These are phyloP conservation scores for Flabesymbios commensalis DNA, from an alignment of 2,888 invertebrate genomes.

Conservation along the genomic window DNA sequence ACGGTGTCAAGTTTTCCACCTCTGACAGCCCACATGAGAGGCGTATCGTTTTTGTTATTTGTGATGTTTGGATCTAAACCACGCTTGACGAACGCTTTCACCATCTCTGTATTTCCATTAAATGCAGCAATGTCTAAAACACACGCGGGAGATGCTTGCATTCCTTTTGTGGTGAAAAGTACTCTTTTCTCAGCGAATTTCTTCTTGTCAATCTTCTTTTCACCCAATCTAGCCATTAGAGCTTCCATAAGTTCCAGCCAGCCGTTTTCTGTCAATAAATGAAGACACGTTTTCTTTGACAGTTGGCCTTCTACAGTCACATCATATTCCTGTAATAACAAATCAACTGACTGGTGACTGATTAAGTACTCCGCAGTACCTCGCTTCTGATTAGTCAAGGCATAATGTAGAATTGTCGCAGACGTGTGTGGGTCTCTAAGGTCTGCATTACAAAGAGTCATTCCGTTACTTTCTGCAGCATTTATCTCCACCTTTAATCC, in stretches of 20 bases:
- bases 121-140: slow-evolving; percentile 41
- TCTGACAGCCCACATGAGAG: slow-evolving; percentile 56
- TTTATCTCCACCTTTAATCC: too few species aligned
- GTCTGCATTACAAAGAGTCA: slow-evolving; percentile 7
- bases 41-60: slow-evolving; percentile 52
- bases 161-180: slow-evolving; percentile 41
- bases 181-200: slow-evolving; percentile 4
- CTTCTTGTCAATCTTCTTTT: neutral
- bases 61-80: slow-evolving; percentile 23
- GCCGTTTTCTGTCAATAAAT: slow-evolving; percentile 45
- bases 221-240: slow-evolving; percentile 10
- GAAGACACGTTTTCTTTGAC: slow-evolving; percentile 45
- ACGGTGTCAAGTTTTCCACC: slow-evolving; percentile 42
- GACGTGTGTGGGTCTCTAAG: neutral
- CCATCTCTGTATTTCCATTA: slow-evolving; percentile 29
- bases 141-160: too few species aligned
- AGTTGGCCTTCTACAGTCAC: too few species aligned
- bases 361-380: too few species aligned
- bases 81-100: slow-evolving; percentile 19
- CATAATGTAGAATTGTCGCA: slow-evolving; percentile 18
- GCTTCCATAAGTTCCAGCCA: slow-evolving; percentile 33
- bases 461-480: too few species aligned
- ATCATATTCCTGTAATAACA: too few species aligned
- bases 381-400: slow-evolving; percentile 14
- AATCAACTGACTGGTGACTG: too few species aligned